Evolutionary conservation across 2,888 invertebrate species (phyloP).

Genomic region (Tortrix viridana): DNA sequence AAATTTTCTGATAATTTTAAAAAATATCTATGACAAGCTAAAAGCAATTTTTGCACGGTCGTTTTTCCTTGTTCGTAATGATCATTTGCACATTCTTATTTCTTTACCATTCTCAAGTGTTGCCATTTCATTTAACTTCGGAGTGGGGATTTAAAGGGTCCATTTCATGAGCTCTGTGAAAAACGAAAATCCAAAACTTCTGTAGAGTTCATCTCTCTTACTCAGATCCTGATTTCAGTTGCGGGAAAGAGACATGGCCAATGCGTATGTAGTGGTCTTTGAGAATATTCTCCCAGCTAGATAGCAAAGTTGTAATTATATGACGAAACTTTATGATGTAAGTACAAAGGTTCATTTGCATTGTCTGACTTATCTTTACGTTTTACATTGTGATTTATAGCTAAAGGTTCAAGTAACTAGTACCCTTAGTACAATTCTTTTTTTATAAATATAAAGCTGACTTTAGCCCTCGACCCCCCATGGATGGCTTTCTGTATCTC

Average conservation of each 20-base stretch:
- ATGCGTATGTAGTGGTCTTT: background rate
- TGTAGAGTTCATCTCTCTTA: background rate
- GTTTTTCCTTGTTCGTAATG: constrained; percentile 20
- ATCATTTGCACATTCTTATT: constrained; percentile 11
- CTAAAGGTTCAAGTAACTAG: background rate
- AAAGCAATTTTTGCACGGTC: background rate
- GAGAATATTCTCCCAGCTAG: constrained; percentile 7
- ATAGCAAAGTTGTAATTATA: constrained; percentile 34
- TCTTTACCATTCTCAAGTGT: constrained; percentile 61
- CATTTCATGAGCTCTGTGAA: constrained; percentile 1
- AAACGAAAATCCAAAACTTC: background rate
- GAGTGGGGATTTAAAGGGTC: constrained; percentile 48
- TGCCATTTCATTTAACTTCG: constrained; percentile 58
- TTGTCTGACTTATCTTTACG: constrained; percentile 29
- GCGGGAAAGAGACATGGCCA: background rate
- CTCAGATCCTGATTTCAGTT: background rate
- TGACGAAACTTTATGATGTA: constrained; percentile 36
- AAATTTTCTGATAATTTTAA: background rate
- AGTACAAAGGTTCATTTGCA: constrained; percentile 35
- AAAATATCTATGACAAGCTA: background rate
- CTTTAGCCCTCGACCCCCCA: too few relatives aligned
- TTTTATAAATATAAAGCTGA: too few relatives aligned
- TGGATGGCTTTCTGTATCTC: too few relatives aligned
- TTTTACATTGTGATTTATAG: constrained; percentile 22
- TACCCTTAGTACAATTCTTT: too few relatives aligned